Conservation (phyloP, 2,797 vertebrate species). For the Ispidina lecontei region DNA sequence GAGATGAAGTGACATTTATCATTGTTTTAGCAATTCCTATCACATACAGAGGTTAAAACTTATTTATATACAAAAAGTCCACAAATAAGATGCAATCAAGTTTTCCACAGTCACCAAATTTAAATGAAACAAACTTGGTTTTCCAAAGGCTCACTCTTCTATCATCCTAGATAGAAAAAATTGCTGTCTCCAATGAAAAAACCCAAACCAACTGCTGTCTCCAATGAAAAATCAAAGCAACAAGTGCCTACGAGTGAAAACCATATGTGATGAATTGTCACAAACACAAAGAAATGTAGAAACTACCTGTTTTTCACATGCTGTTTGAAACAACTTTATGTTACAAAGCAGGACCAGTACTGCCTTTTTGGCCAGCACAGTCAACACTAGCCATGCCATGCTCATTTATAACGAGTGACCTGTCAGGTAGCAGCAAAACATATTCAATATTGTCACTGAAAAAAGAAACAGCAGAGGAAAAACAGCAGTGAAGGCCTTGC, state of each 20-base stretch:
- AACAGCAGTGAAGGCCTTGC: not conserved
- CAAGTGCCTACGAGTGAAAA: not conserved
- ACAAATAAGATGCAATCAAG: accelerated
- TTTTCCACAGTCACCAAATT: not conserved
- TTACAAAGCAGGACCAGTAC: not conserved
- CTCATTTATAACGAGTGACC: not conserved
- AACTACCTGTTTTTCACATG: not conserved
- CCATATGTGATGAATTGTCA: accelerated
- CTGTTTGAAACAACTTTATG: not conserved
- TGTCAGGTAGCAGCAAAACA: not conserved
- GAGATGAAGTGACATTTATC: not conserved
- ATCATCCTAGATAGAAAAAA: not conserved
- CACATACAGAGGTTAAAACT: not conserved
- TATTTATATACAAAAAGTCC: accelerated
- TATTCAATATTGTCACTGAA: not conserved
- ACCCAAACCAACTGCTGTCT: too few relatives aligned
- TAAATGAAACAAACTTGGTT: not conserved
- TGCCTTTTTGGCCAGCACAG: not conserved
- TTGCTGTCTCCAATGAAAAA: not conserved
- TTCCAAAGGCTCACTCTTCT: accelerated
- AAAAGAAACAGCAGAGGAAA: not conserved
- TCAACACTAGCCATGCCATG: not conserved
- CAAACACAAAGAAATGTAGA: not conserved
- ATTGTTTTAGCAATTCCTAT: not conserved
- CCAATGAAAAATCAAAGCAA: too few relatives aligned